These are phyloP conservation scores for Idaea biselata DNA, from an alignment of 2,888 invertebrate genomes.

Conservation along the genomic window DNA sequence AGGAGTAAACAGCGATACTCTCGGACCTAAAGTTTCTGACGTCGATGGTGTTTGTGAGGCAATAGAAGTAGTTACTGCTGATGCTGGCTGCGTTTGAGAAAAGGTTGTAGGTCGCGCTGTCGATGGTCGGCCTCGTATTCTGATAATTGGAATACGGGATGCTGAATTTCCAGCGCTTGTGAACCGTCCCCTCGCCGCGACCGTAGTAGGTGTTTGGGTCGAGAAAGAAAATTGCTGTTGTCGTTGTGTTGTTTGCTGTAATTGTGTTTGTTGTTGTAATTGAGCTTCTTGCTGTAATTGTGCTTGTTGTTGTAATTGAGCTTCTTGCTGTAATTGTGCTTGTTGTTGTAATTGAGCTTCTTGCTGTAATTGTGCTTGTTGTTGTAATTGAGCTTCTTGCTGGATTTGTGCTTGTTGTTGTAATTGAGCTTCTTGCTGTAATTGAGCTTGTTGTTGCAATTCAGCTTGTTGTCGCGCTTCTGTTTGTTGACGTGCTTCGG, in stretches of 20 bases:
- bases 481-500: neutral
- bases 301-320: neutral
- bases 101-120: neutral
- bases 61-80: neutral
- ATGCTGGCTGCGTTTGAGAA: neutral
- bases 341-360: neutral
- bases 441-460: neutral
- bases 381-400: neutral
- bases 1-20: neutral
- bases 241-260: constrained; percentile 3
- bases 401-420: neutral
- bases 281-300: neutral
- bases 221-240: neutral
- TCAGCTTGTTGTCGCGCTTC: neutral
- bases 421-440: neutral
- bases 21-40: neutral
- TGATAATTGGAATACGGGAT: neutral
- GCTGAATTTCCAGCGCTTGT: neutral
- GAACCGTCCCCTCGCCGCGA: neutral
- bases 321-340: neutral
- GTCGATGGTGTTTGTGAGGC: neutral
- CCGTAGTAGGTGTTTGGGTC: neutral
- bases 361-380: neutral
- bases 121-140: neutral
- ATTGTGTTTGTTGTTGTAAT: neutral